Base-by-base conservation (phyloP, 2,888 invertebrate species). In the Platerodrilus igneus region DNA sequence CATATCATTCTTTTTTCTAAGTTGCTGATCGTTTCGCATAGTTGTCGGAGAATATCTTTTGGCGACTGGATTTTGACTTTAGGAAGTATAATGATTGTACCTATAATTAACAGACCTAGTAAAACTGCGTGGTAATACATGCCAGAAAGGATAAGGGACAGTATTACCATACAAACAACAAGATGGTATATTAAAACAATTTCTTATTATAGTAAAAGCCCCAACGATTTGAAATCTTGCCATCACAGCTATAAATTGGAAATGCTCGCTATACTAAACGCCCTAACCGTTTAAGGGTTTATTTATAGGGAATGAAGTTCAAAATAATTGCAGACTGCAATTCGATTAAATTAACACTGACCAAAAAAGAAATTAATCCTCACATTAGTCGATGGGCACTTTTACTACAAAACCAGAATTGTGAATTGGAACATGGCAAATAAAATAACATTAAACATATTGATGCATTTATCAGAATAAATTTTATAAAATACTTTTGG, bases 161-260 rank as follows among this genome's bases (percentile, higher is more conserved):
- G n/a, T n/a, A n/a, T n/a, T n/a, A n/a, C n/a, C n/a, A n/a, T n/a
- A n/a, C n/a, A n/a, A n/a, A n/a, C n/a, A n/a, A n/a, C n/a, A n/a
- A n/a, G n/a, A 55, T 43, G 31, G 23, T 2, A 43, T 48, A 19
- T 46, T 58, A 4, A 54, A 60, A 21, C 59, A 0, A 27, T 61
- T 0, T 57, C 57, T 25, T 59, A 56, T 42, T 60, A 57, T 47
- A 59, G 56, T 2, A 58, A 59, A 36, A 42, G 53, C 11, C 55
- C 59, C 0, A 55, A 54, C 1, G 48, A 50, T 0, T 9, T 35
- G 1, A 58, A 58, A 39, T 38, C 52, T 0, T 54, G 45, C 17
- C 59, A 58, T 22, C 59, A 60, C 23, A 59, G 58, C 32, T 63
- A 55, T 34, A 58, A 60, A 26, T 19, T 62, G 1, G 58, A 62